Evolutionary conservation across 1,140 invertebrate genomes (phyloP).

Genomic region (Hestina assimilis): DNA sequence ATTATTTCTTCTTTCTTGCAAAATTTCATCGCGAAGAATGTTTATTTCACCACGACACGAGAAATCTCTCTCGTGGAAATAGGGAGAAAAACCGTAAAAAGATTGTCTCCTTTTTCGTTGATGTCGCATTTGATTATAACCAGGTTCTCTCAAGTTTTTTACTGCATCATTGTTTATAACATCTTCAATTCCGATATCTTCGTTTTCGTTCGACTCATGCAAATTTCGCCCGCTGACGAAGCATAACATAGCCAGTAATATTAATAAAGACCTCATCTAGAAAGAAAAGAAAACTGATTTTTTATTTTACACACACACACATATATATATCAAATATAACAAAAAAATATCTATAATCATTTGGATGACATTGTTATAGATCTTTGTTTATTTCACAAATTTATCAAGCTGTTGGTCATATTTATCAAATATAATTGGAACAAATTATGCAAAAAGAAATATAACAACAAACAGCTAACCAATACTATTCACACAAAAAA

Average conservation of each 20-base stretch:
- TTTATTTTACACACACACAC: no score
- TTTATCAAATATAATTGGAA: no score
- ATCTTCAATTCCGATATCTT: not conserved
- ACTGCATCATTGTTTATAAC: not conserved
- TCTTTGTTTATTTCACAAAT: no score
- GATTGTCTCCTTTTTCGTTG: slow-evolving; percentile 41
- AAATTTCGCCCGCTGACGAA: slow-evolving; percentile 22
- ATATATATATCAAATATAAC: not conserved
- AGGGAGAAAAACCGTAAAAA: slow-evolving; percentile 45
- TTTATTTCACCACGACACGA: no score
- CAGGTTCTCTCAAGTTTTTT: slow-evolving; percentile 1
- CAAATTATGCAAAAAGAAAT: no score
- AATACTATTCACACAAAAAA: no score
- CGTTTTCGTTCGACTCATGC: slow-evolving; percentile 10
- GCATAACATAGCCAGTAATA: not conserved
- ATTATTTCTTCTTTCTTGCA: no score
- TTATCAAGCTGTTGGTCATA: no score
- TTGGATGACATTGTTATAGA: no score
- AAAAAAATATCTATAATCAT: no score
- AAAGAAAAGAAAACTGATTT: not conserved
- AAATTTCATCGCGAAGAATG: no score
- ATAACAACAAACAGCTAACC: no score
- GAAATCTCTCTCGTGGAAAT: slow-evolving; percentile 31
- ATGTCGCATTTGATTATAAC: slow-evolving; percentile 34
- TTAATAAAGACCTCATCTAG: not conserved